These are phyloP conservation scores for Chaetodon auriga DNA, from an alignment of 2,113 vertebrate genomes.

Conservation along the genomic window DNA sequence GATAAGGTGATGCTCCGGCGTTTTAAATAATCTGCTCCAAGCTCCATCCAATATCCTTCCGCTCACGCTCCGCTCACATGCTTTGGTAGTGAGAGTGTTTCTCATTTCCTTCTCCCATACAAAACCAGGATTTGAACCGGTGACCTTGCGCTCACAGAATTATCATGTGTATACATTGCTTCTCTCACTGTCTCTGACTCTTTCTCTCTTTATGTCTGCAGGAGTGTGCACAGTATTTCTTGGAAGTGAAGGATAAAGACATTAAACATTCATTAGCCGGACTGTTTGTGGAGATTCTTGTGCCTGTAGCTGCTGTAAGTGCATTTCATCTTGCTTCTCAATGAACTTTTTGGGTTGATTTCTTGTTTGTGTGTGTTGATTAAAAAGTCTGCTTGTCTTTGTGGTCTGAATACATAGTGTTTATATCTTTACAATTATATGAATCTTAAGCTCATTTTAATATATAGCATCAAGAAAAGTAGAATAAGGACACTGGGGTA, in stretches of 20 bases:
- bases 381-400: background rate
- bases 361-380: background rate
- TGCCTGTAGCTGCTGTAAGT: slow-evolving; percentile 98
- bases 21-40: too few species aligned
- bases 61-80: too few species aligned
- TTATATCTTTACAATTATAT: background rate
- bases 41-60: too few species aligned
- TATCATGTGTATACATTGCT: background rate
- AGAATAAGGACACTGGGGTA: background rate
- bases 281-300: slow-evolving; percentile 98
- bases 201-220: slow-evolving; percentile 63
- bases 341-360: background rate
- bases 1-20: too few species aligned
- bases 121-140: background rate
- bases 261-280: slow-evolving; percentile 98
- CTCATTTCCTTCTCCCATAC: slow-evolving; percentile 33
- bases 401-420: background rate
- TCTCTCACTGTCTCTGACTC: slow-evolving; percentile 12
- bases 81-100: slow-evolving; percentile 8
- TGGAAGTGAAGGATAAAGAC: slow-evolving; percentile 99
- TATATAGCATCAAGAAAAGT: background rate
- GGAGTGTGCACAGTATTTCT: slow-evolving; percentile 99
- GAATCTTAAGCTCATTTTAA: background rate
- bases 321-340: slow-evolving; percentile 1
- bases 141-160: slow-evolving; percentile 4